phyloP scores from a whole-genome alignment of 2,113 vertebrate species.

The Xenopus borealis region DNA sequence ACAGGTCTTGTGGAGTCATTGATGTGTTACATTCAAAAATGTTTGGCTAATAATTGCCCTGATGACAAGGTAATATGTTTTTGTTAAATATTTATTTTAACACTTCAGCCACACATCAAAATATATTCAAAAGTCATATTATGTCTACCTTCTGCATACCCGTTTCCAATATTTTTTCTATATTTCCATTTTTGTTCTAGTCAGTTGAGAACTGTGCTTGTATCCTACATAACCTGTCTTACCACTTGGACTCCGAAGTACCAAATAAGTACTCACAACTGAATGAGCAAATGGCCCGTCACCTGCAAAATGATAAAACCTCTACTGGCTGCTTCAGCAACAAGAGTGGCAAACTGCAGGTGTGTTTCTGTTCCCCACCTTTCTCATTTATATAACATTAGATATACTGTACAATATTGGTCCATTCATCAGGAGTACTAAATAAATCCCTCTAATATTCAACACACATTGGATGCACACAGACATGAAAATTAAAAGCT shows the following conservation, averaged over 20 bases:
- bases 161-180: no score
- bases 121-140: background rate
- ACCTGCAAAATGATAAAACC: conserved; percentile 57
- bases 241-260: conserved; percentile 78
- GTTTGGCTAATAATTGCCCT: conserved; percentile 68
- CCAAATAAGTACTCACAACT: conserved; percentile 70
- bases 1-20: conserved; percentile 78
- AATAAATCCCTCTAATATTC: no score
- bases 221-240: conserved; percentile 90
- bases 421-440: no score
- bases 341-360: conserved; percentile 74
- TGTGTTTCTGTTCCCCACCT: conserved; percentile 41
- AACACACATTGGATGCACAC: no score
- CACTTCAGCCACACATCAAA: no score
- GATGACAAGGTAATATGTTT: conserved; percentile 80
- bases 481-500: no score
- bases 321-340: conserved; percentile 86
- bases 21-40: conserved; percentile 77
- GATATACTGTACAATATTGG: no score
- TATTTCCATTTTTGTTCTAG: conserved; percentile 64
- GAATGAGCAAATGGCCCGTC: conserved; percentile 45
- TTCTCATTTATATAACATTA: no score
- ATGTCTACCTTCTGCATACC: no score
- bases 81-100: background rate
- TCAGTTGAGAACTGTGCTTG: conserved; percentile 92